phyloP scores from a whole-genome alignment of 2,113 vertebrate genomes.

The Clupea harengus region DNA sequence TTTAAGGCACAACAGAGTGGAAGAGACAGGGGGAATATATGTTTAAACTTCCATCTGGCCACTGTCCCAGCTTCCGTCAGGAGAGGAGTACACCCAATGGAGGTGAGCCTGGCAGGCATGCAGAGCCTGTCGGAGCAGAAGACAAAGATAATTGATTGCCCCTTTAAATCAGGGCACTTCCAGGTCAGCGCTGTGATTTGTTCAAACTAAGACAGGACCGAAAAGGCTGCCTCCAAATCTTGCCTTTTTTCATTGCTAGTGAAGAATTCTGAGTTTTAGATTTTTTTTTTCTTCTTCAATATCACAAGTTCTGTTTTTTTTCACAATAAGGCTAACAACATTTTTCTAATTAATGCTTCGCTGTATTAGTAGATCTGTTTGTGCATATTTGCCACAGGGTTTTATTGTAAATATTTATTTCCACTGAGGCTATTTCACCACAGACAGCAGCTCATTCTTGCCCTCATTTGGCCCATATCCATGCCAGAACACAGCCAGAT shows the following conservation, averaged over 20 bases:
- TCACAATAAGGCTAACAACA: not conserved
- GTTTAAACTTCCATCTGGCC: conserved; percentile 56
- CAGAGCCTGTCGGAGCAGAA: conserved; percentile 58
- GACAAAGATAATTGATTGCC: conserved; percentile 52
- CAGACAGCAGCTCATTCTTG: not conserved
- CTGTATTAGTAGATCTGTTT: not conserved
- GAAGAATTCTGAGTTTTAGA: not conserved
- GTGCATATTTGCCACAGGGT: not conserved
- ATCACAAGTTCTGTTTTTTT: not conserved
- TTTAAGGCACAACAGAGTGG: conserved; percentile 37
- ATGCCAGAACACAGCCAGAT: not conserved
- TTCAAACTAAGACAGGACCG: conserved; percentile 49
- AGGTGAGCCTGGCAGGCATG: conserved; percentile 65
- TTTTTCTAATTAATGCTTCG: not conserved
- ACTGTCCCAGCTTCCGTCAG: conserved; percentile 59
- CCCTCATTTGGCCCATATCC: not conserved
- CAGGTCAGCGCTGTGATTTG: conserved; percentile 54
- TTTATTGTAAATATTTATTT: too few species aligned
- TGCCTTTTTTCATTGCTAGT: not conserved
- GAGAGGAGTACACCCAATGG: conserved; percentile 56
- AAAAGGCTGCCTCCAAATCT: conserved; percentile 12
- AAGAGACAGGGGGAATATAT: conserved; percentile 46
- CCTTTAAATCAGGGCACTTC: conserved; percentile 63
- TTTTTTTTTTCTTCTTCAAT: not conserved
- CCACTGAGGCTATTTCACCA: too few species aligned